Base-by-base conservation (phyloP, 2,888 invertebrate species). In the Thera obeliscata region DNA sequence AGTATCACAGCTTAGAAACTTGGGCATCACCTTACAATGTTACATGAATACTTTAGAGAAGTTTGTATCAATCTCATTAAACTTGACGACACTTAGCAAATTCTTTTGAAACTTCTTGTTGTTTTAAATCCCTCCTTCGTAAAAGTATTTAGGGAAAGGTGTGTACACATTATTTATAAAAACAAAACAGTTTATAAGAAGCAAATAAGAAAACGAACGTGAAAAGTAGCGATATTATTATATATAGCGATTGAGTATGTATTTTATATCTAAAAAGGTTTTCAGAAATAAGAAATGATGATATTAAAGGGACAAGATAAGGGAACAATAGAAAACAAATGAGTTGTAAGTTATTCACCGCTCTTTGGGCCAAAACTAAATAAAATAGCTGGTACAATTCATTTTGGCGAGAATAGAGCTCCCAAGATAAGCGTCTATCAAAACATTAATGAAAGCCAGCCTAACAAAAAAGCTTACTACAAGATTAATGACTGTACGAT, bases 261-360 rank as follows among this genome's bases (percentile, higher is more conserved):
- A 46, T 46, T 22, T 22, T 22, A 22, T 22, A 22, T 22, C 22
- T 1, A 35, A 55, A 36, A 67, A 62, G 64, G 66, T 74, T 73
- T 72, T 64, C 59, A 61, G 61, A 62, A 73, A 56, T 66, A 71
- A 65, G 61, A 72, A 72, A 76, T 75, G 73, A 75, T 67, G 67
- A 70, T 70, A 71, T 69, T 66, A 71, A 70, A 79, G 79, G 83
- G 81, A 81, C 80, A 80, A 61, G 82, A 80, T 84, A 83, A 86
- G 82, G 82, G 83, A 85, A 89, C 87, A 88, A 90, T 89, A 84
- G 85, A 82, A 85, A 87, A 84, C 85, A 88, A 89, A 89, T 89
- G 89, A 87, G 82, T 81, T 84, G 87, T 83, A 83, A 87, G 85
- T 84, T 87, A 88, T 85, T 84, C 84, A 81, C 80, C 79, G 82